Evolutionary conservation across 2,797 vertebrate species (phyloP).

Genomic region (Artibeus jamaicensis): DNA sequence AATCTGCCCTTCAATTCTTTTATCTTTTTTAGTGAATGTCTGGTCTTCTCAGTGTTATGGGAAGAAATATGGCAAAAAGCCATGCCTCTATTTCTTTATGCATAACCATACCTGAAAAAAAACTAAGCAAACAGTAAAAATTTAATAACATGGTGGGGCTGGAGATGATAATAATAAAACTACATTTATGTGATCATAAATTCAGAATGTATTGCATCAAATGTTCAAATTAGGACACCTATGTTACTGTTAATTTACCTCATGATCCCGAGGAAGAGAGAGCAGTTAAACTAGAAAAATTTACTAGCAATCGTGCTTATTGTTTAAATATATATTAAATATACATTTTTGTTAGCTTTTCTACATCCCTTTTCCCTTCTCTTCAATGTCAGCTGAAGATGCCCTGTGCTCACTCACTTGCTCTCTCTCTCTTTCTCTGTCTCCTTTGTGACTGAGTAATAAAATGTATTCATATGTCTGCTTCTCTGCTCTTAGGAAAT

Average conservation of each 20-base stretch:
- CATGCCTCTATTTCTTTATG: conserved; percentile 16
- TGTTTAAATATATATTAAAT: conserved; percentile 33
- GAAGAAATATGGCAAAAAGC: conserved; percentile 23
- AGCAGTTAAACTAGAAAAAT: background rate
- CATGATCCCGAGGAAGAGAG: background rate
- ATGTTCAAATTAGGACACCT: background rate
- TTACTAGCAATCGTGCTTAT: background rate
- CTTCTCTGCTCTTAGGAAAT: background rate
- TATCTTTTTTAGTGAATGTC: background rate
- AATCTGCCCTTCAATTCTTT: background rate
- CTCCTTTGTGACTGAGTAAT: background rate
- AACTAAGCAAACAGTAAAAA: conserved; percentile 38
- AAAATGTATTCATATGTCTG: background rate
- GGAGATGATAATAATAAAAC: conserved; percentile 8
- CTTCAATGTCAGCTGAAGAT: background rate
- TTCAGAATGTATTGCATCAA: background rate
- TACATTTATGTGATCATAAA: background rate
- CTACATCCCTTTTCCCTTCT: background rate
- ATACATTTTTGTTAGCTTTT: background rate
- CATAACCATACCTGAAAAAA: background rate
- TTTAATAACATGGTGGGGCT: background rate
- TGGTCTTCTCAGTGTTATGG: background rate
- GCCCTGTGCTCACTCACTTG: background rate
- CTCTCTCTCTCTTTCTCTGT: background rate
- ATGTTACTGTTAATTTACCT: background rate